phyloP scores from a whole-genome alignment of 2,888 invertebrate species.

The Brachylomia viminalis region DNA sequence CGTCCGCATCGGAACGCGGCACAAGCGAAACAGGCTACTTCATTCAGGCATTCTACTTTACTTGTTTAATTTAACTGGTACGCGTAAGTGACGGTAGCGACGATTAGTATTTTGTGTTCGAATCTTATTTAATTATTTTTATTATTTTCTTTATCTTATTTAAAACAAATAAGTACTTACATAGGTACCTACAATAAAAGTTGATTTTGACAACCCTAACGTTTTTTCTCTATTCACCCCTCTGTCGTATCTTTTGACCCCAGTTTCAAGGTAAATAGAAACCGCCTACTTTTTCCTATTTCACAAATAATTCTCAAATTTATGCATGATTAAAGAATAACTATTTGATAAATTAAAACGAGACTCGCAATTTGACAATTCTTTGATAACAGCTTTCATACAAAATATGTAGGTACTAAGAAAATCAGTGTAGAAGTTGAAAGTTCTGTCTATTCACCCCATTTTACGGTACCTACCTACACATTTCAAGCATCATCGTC shows the following conservation, averaged over 20 bases:
- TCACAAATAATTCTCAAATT: not conserved
- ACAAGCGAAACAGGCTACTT: no score
- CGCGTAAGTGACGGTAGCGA: no score
- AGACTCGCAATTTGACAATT: not conserved
- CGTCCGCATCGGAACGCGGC: no score
- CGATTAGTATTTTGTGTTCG: no score
- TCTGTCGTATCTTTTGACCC: conserved; percentile 8
- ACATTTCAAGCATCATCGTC: conserved; percentile 22
- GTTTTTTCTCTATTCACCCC: conserved; percentile 14
- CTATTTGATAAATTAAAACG: not conserved
- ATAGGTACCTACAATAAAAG: not conserved
- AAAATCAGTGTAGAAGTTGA: conserved; percentile 1
- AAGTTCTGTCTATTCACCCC: conserved; percentile 6
- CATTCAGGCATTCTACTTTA: no score
- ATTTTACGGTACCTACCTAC: not conserved
- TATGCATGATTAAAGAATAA: not conserved
- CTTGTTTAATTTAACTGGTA: no score
- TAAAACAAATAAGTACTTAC: not conserved
- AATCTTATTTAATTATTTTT: no score
- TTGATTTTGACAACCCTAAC: not conserved
- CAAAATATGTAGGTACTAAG: conserved; percentile 1
- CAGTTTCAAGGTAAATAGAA: conserved; percentile 13
- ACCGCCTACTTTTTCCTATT: not conserved
- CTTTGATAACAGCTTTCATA: not conserved
- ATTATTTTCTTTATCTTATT: no score